Base-by-base conservation (phyloP, 2,797 vertebrate genomes). In the Girardinus metallicus region DNA sequence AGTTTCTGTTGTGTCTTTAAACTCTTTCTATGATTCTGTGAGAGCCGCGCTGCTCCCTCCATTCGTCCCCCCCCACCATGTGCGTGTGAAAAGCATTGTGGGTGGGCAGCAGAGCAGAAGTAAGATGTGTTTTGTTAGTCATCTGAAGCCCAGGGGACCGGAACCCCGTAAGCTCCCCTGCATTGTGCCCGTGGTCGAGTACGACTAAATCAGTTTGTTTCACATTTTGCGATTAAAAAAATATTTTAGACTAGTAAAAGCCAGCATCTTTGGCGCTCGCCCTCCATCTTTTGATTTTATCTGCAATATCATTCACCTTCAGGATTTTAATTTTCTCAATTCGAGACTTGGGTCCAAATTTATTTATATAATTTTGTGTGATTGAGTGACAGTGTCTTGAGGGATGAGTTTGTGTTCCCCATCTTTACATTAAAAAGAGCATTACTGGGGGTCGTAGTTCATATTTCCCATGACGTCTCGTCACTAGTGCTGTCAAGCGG, bases 41-140 rank as follows among this genome's bases (percentile, higher is more conserved):
- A 93, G 89, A 92, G 86, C 85, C 92, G 83, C 78, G 91, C 93
- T 85, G 90, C 93, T 95, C 95, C 92, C 94, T 96, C 95, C 93
- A 88, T 62, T 80, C 84, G 94, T 91, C 93, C 90, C 92, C 95
- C 87, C 6, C 9, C 7, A 5, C 9, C 7, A 5, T 44, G 23
- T 71, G 26, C 43, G 41, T 68, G 64, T 68, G 97, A 68, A 97
- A 96, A 96, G 96, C 95, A 97, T 97, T 97, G 96, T 96, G 95
- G 95, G 89, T 84, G 87, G 75, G 93, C 96, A 97, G 93, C 95
- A 96, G 97, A 97, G 97, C 97, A 96, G 96, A 98, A 97, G 96
- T 97, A 97, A 98, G 95, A 96, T 87, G 95, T 96, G 96, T 97
- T 97, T 97, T 98, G 97, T 98, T 96, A 96, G 96, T 94, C 86